These are phyloP conservation scores for Phoxinus dragarum DNA, from an alignment of 2,797 vertebrate genomes.

Conservation along the genomic window DNA sequence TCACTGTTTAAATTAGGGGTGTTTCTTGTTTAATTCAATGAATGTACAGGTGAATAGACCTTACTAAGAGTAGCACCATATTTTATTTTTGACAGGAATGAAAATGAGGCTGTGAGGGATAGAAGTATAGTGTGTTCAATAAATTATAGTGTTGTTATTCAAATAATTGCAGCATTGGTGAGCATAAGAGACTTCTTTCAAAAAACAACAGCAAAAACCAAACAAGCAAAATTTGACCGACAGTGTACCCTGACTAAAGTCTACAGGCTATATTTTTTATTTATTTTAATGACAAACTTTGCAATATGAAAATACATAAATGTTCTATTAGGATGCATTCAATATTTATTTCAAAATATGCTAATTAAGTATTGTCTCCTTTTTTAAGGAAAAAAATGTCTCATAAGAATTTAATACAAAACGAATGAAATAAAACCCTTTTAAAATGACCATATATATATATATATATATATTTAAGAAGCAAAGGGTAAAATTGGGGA, in stretches of 20 bases:
- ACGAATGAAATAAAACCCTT: background rate
- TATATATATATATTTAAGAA: background rate
- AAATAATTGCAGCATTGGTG: background rate
- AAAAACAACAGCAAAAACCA: background rate
- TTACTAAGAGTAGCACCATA: background rate
- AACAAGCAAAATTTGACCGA: too few relatives aligned
- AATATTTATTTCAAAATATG: background rate
- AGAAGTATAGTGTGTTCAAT: background rate
- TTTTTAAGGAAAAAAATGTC: background rate
- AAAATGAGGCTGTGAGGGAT: background rate
- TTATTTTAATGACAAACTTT: background rate
- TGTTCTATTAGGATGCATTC: background rate
- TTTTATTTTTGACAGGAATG: background rate
- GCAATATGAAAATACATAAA: background rate
- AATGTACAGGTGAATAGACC: background rate
- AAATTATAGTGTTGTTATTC: background rate
- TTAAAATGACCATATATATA: background rate
- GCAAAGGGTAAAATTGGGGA: background rate
- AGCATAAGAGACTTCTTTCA: background rate
- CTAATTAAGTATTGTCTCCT: background rate
- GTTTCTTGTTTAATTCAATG: background rate
- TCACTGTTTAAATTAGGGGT: background rate
- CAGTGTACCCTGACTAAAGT: background rate
- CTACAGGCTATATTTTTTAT: background rate
- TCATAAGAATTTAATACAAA: background rate